A percentile compares a stretch with the other conserved stretches of the same genome.
Evolutionary conservation across 2,888 invertebrate genomes (phyloP).

Genomic region (Drosophila dives): DNA sequence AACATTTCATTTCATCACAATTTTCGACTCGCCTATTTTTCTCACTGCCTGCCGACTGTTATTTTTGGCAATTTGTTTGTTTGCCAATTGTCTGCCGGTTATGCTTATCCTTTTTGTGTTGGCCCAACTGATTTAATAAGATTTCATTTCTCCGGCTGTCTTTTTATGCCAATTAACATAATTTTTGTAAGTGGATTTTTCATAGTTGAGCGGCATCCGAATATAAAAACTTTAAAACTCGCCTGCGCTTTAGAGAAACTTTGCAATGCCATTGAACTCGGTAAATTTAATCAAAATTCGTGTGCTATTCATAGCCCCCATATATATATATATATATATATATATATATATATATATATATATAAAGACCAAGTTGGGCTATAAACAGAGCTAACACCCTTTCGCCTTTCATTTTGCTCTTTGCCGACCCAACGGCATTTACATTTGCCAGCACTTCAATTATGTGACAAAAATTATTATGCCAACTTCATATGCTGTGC

Average conservation of each 20-base stretch:
- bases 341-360: no score
- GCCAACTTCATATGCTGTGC: constrained; percentile 58
- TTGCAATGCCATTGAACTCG: constrained; percentile 64
- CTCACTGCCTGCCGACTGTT: constrained; percentile 51
- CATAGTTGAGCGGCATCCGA: constrained; percentile 63
- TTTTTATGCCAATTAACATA: constrained; percentile 76
- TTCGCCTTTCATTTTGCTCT: constrained; percentile 61
- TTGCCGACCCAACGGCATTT: constrained; percentile 43
- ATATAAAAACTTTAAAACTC: constrained; percentile 63
- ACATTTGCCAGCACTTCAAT: constrained; percentile 60
- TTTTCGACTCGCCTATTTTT: constrained; percentile 52
- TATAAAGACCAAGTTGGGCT: constrained; percentile 28
- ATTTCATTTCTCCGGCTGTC: constrained; percentile 64
- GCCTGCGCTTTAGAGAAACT: constrained; percentile 53
- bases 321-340: background rate
- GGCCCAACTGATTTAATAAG: constrained; percentile 68
- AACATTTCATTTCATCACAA: constrained; percentile 60
- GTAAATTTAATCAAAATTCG: constrained; percentile 53
- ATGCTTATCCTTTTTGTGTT: constrained; percentile 58
- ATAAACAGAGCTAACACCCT: constrained; percentile 56
- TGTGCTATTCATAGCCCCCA: constrained; percentile 33
- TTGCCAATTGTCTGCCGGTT: constrained; percentile 80
- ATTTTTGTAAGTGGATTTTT: constrained; percentile 76
- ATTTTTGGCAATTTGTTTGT: constrained; percentile 78
- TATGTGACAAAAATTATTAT: constrained; percentile 66